These are phyloP conservation scores for Takifugu bimaculatus DNA, from an alignment of 2,113 vertebrate species.

Conservation along the genomic window DNA sequence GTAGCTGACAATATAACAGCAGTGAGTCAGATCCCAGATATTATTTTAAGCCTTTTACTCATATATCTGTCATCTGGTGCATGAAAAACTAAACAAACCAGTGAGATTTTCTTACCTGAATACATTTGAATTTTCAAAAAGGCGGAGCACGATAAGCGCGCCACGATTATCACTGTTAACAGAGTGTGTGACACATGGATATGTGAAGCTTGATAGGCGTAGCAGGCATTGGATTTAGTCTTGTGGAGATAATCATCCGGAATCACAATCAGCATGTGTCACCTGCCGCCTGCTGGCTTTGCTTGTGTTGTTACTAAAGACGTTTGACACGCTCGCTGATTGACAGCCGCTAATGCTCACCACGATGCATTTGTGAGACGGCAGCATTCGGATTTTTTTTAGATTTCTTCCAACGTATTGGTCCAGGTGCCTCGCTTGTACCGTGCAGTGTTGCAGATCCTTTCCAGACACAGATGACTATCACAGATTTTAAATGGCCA, in stretches of 20 bases:
- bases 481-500: slow-evolving; percentile 5
- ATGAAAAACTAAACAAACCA: too few relatives aligned
- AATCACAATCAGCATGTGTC: slow-evolving; percentile 1
- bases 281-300: slow-evolving; percentile 3
- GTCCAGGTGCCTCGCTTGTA: slow-evolving; percentile 4
- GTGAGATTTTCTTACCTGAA: too few relatives aligned
- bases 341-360: slow-evolving; percentile 15
- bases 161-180: too few relatives aligned
- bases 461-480: slow-evolving; percentile 4
- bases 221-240: background rate
- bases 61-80: too few relatives aligned
- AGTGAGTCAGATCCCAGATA: too few relatives aligned
- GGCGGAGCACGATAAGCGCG: too few relatives aligned
- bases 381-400: background rate
- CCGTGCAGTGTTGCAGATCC: background rate
- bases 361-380: background rate
- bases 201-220: background rate
- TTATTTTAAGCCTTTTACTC: too few relatives aligned
- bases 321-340: slow-evolving; percentile 1
- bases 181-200: too few relatives aligned
- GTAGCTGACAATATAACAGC: too few relatives aligned
- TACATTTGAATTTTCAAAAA: too few relatives aligned
- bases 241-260: slow-evolving; percentile 4
- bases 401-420: background rate
- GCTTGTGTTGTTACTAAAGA: slow-evolving; percentile 3